Conservation (phyloP, 2,888 invertebrate species). For the Temnothorax unifasciatus region DNA sequence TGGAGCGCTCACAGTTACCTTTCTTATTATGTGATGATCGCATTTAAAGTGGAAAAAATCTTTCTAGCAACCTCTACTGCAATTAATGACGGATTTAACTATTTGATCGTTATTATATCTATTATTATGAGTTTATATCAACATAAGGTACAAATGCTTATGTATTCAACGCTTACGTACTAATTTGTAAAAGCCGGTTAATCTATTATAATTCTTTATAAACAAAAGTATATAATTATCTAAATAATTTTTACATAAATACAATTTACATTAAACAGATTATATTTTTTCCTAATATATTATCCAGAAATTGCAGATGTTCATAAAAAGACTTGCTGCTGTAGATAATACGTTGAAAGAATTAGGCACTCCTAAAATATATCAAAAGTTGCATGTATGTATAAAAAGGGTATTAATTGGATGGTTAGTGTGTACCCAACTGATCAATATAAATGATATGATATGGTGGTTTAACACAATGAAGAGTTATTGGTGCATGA, state of each 20-base stretch:
- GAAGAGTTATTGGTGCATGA: background rate
- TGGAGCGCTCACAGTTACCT: conserved; percentile 5
- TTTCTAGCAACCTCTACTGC: background rate
- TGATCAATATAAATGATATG: background rate
- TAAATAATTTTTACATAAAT: background rate
- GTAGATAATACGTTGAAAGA: conserved; percentile 15
- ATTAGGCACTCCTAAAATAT: background rate
- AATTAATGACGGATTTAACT: background rate
- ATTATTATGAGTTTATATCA: background rate
- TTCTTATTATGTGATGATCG: background rate
- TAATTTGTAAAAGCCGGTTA: background rate
- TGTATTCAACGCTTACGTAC: background rate
- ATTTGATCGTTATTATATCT: background rate
- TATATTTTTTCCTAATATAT: background rate
- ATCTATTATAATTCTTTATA: background rate
- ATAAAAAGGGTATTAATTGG: too few species aligned
- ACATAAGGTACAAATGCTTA: background rate
- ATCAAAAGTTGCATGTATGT: background rate
- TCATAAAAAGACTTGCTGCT: conserved; percentile 6
- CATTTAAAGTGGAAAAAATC: background rate
- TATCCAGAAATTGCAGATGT: background rate
- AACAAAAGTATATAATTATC: background rate
- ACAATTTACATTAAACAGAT: background rate
- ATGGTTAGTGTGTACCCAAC: too few species aligned
- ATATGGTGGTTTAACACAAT: background rate